phyloP scores from a whole-genome alignment of 2,888 invertebrate genomes.

The Tethea ocularis region DNA sequence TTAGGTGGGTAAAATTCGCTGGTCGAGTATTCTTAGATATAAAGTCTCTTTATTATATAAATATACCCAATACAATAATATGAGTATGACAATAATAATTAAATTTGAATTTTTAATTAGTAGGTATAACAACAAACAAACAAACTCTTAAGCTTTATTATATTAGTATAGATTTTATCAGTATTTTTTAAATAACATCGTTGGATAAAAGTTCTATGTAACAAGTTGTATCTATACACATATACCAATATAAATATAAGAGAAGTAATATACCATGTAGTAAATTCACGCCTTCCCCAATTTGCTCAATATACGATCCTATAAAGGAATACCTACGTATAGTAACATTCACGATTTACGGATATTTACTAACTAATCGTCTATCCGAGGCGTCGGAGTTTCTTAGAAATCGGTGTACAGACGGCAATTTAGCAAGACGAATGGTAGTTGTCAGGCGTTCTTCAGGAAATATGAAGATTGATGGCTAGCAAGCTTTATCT shows the following conservation, averaged over 20 bases:
- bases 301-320: background rate
- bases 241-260: background rate
- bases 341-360: constrained; percentile 8
- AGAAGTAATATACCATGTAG: background rate
- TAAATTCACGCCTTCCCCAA: constrained; percentile 2
- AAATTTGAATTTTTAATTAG: too few species aligned
- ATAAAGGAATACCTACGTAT: background rate
- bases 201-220: too few species aligned
- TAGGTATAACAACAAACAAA: too few species aligned
- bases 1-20: too few species aligned
- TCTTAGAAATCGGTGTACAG: constrained; percentile 49
- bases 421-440: constrained; percentile 67
- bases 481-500: constrained; percentile 51
- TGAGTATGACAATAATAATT: too few species aligned
- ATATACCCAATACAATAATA: too few species aligned
- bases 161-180: too few species aligned
- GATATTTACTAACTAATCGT: constrained; percentile 14
- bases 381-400: constrained; percentile 31
- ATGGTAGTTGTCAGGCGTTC: constrained; percentile 64
- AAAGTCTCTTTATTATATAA: too few species aligned
- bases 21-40: too few species aligned
- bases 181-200: too few species aligned
- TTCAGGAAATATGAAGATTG: constrained; percentile 73
- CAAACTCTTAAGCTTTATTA: too few species aligned
- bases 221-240: background rate